These are phyloP conservation scores for Diaperis boleti DNA, from an alignment of 2,888 invertebrate species.

Conservation along the genomic window DNA sequence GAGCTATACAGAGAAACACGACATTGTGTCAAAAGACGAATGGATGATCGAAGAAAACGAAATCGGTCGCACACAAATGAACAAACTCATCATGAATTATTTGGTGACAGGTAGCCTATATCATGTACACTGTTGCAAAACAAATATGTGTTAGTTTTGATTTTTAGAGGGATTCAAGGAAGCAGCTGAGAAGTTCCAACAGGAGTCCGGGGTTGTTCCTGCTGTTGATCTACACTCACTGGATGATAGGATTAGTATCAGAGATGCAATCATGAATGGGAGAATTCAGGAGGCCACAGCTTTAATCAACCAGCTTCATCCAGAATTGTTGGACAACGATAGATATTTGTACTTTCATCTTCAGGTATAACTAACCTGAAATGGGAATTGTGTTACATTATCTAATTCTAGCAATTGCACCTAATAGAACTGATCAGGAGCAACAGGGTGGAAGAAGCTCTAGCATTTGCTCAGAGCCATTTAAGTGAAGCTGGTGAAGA, in stretches of 20 bases:
- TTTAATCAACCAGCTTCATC: conserved; percentile 93
- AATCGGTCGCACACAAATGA: conserved; percentile 93
- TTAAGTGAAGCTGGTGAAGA: conserved; percentile 90
- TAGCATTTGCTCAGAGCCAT: conserved; percentile 91
- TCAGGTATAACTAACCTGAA: conserved; percentile 71
- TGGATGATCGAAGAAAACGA: conserved; percentile 84
- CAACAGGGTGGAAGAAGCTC: conserved; percentile 87
- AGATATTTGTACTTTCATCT: conserved; percentile 95
- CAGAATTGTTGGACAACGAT: conserved; percentile 94
- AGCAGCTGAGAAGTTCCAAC: conserved; percentile 95
- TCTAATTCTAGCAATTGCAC: conserved; percentile 81
- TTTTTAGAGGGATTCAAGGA: conserved; percentile 91
- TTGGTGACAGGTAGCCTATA: conserved; percentile 95
- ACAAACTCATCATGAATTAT: conserved; percentile 98
- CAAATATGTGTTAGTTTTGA: too few relatives aligned
- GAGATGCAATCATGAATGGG: conserved; percentile 94
- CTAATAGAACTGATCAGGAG: conserved; percentile 88
- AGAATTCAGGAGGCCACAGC: conserved; percentile 93
- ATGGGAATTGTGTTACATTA: background rate
- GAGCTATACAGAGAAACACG: conserved; percentile 69
- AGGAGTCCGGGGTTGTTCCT: conserved; percentile 90
- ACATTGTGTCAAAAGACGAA: conserved; percentile 74
- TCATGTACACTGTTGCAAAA: too few relatives aligned
- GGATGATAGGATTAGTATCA: conserved; percentile 91
- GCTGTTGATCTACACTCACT: conserved; percentile 84